A percentile compares a stretch with the other conserved stretches of the same genome.
phyloP scores from a whole-genome alignment of 1,140 invertebrate species.

The Belonocnema kinseyi region DNA sequence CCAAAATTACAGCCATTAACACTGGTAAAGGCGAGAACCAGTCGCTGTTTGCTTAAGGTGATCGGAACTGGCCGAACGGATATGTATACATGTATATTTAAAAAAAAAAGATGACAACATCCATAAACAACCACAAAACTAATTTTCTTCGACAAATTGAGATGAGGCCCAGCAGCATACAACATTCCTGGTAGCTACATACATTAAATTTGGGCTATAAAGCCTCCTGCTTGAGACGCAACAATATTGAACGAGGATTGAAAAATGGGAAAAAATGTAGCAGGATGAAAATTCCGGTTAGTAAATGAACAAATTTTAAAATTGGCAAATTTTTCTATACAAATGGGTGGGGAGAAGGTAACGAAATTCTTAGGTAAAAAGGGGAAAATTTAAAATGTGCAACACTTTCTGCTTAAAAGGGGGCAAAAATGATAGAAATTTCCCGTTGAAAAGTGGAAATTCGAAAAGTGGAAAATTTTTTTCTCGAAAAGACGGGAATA shows the following conservation, averaged over 20 bases:
- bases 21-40: constrained; percentile 35
- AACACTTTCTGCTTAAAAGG: too few relatives aligned
- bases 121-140: neutral
- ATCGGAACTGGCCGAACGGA: constrained; percentile 21
- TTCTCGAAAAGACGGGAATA: too few relatives aligned
- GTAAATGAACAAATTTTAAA: too few relatives aligned
- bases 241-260: neutral
- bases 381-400: too few relatives aligned
- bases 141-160: constrained; percentile 15
- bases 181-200: neutral
- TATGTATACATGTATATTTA: neutral
- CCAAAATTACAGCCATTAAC: constrained; percentile 41
- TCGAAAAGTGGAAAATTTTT: too few relatives aligned
- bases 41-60: constrained; percentile 35
- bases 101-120: neutral
- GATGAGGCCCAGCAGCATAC: neutral
- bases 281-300: too few relatives aligned
- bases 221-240: neutral
- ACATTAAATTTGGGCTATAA: neutral
- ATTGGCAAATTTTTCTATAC: too few relatives aligned
- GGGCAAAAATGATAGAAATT: too few relatives aligned
- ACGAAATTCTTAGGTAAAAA: too few relatives aligned
- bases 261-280: too few relatives aligned
- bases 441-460: too few relatives aligned
- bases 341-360: too few relatives aligned